Base-by-base conservation (phyloP, 2,113 vertebrate species). In the Melanostigma gelatinosum region DNA sequence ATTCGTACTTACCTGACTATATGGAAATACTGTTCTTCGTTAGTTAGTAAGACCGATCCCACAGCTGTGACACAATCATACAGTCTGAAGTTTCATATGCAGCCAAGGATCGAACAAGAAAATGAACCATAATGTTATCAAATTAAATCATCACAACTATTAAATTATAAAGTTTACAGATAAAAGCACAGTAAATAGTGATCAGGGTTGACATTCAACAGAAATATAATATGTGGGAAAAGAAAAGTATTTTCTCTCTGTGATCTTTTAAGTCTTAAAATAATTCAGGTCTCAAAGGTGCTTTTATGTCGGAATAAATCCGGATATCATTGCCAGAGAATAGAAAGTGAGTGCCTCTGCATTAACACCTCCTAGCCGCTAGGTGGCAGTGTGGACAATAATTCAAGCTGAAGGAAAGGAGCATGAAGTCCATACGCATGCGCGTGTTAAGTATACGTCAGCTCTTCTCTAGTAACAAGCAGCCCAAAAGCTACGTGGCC, bases 371-470 rank as follows among this genome's bases (percentile, higher is more conserved):
- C 86, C 91, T 0, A 1, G 27, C 58, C 90, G 70, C 24, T 10
- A 87, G 89, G 44, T 15, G 87, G 81, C 87, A 52, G 38, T 77
- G 52, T 58, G 13, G 4, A 60, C 0, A 50, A 8, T 4, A n/a
- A 32, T 22, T 8, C 6, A 13, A 46, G 38, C 4, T 0, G 24
- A 29, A 10, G 8, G 9, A 36, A 38, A 18, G 4, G 1, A 29
- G 2, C 8, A 4, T 16, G 20, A 29, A 22, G 10, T 0, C 18
- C 1, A 0, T 6, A 24, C 94, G 91, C 95, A 92, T 91, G 93
- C 91, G 94, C 85, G 4, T 0, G 10, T 20, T 22, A 91, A 88
- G 61, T 58, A 71, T 83, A 93, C 95, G 94, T 96, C 94, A 94
- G 85, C 91, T 58, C 80, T 92, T 55, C 57, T 69, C 0, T 6